phyloP scores from a whole-genome alignment of 2,113 vertebrate genomes.

The Mirounga angustirostris region DNA sequence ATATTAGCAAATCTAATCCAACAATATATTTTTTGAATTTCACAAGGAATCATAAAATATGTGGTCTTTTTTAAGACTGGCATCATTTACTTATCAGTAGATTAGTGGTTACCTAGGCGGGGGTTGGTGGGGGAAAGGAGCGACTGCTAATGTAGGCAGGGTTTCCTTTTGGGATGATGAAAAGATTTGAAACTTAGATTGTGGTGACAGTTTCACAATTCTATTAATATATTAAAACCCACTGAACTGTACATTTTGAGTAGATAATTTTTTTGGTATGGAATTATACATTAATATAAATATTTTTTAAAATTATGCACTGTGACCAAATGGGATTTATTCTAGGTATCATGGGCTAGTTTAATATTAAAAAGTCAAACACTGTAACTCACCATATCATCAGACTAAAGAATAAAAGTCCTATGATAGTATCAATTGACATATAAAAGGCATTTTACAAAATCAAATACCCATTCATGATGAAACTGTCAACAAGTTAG shows the following conservation, averaged over 20 bases:
- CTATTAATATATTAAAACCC: not conserved
- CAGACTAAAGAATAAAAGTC: not conserved
- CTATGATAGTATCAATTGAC: not conserved
- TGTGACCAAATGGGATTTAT: not conserved
- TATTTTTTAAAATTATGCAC: not conserved
- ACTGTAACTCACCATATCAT: not conserved
- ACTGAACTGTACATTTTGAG: not conserved
- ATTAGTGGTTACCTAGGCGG: not conserved
- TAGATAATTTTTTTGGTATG: not conserved
- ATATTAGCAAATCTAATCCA: not conserved
- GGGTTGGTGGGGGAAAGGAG: not conserved
- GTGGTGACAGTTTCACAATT: not conserved
- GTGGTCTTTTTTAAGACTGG: not conserved
- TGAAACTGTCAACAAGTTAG: not conserved
- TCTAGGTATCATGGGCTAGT: not conserved
- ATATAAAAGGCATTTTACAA: not conserved
- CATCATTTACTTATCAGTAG: not conserved
- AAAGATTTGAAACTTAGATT: not conserved
- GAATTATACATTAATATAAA: not conserved
- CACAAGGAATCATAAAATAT: not conserved
- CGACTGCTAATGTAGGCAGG: not conserved
- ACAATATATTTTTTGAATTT: not conserved
- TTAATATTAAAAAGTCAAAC: not conserved
- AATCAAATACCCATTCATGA: not conserved
- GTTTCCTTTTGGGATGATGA: not conserved